Evolutionary conservation across 2,888 invertebrate species (phyloP).

Genomic region (Tetragonisca angustula): DNA sequence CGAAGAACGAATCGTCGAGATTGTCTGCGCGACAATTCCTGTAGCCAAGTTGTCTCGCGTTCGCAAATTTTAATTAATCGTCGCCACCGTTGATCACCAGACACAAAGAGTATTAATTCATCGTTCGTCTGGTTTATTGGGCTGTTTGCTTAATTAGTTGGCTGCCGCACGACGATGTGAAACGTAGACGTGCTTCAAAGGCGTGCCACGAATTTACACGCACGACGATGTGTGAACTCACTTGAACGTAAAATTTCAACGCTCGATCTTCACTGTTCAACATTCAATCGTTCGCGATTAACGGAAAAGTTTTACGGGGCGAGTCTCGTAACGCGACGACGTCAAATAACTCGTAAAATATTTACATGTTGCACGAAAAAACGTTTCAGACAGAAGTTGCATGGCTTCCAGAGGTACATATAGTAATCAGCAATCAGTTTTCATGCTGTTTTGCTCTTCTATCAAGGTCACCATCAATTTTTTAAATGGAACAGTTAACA

Average conservation of each 20-base stretch:
- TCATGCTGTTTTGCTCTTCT: too few species aligned
- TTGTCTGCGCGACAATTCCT: background rate
- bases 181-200: conserved; percentile 53
- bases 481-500: too few species aligned
- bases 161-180: conserved; percentile 38
- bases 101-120: conserved; percentile 61
- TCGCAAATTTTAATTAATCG: conserved; percentile 20
- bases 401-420: too few species aligned
- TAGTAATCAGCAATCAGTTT: too few species aligned
- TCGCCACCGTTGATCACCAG: conserved; percentile 39
- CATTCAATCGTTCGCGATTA: background rate
- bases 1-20: background rate
- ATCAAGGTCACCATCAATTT: too few species aligned
- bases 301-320: background rate
- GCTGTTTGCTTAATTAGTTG: conserved; percentile 60
- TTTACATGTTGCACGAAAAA: too few species aligned
- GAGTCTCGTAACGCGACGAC: too few species aligned
- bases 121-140: conserved; percentile 44
- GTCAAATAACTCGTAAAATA: too few species aligned
- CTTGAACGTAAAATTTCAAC: conserved; percentile 31
- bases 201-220: conserved; percentile 34
- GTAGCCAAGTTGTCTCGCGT: background rate
- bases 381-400: too few species aligned
- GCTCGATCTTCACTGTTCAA: background rate
- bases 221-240: background rate